Evolutionary conservation across 2,888 invertebrate genomes (phyloP), one percentile per base, ranked within the genome.

Genomic region (Andricus curvator): DNA sequence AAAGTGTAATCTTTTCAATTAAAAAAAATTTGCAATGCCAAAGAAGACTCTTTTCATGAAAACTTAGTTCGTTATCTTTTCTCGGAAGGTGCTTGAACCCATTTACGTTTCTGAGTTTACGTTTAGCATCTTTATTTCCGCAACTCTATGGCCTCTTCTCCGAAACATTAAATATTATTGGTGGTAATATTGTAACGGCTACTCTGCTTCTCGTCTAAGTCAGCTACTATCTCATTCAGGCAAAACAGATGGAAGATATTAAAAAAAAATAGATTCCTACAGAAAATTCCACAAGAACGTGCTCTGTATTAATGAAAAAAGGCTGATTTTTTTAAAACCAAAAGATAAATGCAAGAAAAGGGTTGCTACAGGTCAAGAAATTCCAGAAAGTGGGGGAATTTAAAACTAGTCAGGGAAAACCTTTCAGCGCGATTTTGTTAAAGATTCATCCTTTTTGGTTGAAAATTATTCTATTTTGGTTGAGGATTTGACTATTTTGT

Each of bases 111-210:
- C 64, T 6, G 5, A 64, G 25, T 64, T 64, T 17, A 64, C 64
- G 8, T 29, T 64, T 51, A 70, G 29, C 51, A 29, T 33, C n/a
- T 70, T 70, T 33, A 70, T 70, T 51, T 70, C 51, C 51, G 22
- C 44, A 48, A 70, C 48, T 44, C 25, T 51, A 51, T 48, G 48
- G 33, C 70, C 29, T 48, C 51, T 70, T 70, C 70, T 70, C 8
- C 29, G 44, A 51, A 70, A 20, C 51, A 70, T 48, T 70, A 70
- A 51, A 70, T 70, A 70, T 48, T 70, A 51, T 70, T 68, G 48
- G 48, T 48, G 17, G 68, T 68, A 25, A 68, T 29, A 51, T 15
- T 70, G 5, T 33, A 70, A 48, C 29, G 20, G 51, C 33, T 51
- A 48, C 70, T 29, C 70, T 33, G 70, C 20, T 48, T 33, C 70